Conservation (phyloP, 2,888 invertebrate genomes). For the Ptychoptera albimana region DNA sequence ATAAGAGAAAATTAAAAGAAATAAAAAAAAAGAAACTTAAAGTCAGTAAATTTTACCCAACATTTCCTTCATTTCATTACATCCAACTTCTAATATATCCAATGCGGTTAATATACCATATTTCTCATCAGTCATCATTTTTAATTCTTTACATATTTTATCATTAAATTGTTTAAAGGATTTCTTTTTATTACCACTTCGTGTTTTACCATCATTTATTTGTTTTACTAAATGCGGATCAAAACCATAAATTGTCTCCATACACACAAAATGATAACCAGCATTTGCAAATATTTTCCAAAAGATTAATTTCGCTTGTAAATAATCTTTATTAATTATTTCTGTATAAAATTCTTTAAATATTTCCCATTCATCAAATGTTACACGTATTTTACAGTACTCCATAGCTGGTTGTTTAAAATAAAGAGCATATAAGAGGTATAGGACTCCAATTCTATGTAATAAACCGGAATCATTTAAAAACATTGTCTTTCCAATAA, state of each 20-base stretch:
- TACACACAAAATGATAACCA: slow-evolving; percentile 9
- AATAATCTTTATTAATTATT: slow-evolving; percentile 1
- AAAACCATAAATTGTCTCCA: slow-evolving; percentile 6
- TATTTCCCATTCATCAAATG: slow-evolving; percentile 7
- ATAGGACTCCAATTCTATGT: slow-evolving; percentile 9
- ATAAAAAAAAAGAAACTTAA: no score
- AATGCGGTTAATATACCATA: slow-evolving; percentile 6
- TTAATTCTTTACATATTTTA: background rate
- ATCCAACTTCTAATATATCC: slow-evolving; percentile 8
- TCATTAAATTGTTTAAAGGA: background rate
- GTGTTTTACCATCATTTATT: background rate
- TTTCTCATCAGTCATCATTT: background rate
- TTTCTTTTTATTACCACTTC: background rate
- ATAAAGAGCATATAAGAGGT: slow-evolving; percentile 10
- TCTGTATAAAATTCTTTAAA: slow-evolving; percentile 7
- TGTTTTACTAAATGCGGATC: slow-evolving; percentile 1
- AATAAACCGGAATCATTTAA: background rate
- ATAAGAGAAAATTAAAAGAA: background rate
- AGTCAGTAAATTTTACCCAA: background rate
- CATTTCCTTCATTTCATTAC: slow-evolving; percentile 11
- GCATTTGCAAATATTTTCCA: slow-evolving; percentile 8
- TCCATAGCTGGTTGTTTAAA: slow-evolving; percentile 11
- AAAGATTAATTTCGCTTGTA: slow-evolving; percentile 9
- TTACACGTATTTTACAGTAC: slow-evolving; percentile 10
- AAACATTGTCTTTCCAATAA: slow-evolving; percentile 5